These are phyloP conservation scores for Camelus bactrianus DNA, from an alignment of 2,113 vertebrate species.

Conservation along the genomic window DNA sequence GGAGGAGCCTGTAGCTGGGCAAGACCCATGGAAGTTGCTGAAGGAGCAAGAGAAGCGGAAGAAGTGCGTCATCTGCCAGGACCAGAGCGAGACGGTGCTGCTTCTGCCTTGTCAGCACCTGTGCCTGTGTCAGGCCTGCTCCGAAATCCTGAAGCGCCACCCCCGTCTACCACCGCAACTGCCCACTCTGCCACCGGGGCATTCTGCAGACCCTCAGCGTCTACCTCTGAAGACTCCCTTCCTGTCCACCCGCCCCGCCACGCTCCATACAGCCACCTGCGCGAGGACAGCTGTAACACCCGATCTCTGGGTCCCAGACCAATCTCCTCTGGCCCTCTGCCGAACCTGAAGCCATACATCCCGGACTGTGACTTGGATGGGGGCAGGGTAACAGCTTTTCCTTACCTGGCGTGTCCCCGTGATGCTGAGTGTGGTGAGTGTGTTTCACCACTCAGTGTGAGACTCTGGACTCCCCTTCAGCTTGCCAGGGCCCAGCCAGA, in stretches of 20 bases:
- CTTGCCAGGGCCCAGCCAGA: constrained; percentile 25
- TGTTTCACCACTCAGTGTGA: background rate
- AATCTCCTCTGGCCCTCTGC: background rate
- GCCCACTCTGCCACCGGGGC: constrained; percentile 96
- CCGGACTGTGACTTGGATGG: background rate
- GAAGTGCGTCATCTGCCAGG: constrained; percentile 99
- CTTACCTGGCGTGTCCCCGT: background rate
- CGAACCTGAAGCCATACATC: constrained; percentile 57
- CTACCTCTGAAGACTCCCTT: constrained; percentile 90
- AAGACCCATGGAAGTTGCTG: constrained; percentile 92
- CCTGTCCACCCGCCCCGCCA: background rate
- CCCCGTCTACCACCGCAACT: constrained; percentile 96
- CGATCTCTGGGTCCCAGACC: background rate
- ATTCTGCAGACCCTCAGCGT: constrained; percentile 98
- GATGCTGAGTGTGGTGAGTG: constrained; percentile 53
- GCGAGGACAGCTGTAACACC: background rate
- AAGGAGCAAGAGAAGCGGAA: constrained; percentile 98
- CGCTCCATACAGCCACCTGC: background rate
- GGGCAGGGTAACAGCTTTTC: background rate
- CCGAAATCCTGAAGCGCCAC: constrained; percentile 93
- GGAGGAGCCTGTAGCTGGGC: constrained; percentile 56
- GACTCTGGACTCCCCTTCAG: constrained; percentile 8
- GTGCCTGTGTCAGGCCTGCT: constrained; percentile 95
- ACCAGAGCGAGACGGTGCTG: constrained; percentile 95
- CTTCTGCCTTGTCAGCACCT: constrained; percentile 97